Evolutionary conservation across 2,888 invertebrate species (phyloP), one percentile per base, ranked within the genome.

Genomic region (Anoncus sp.): DNA sequence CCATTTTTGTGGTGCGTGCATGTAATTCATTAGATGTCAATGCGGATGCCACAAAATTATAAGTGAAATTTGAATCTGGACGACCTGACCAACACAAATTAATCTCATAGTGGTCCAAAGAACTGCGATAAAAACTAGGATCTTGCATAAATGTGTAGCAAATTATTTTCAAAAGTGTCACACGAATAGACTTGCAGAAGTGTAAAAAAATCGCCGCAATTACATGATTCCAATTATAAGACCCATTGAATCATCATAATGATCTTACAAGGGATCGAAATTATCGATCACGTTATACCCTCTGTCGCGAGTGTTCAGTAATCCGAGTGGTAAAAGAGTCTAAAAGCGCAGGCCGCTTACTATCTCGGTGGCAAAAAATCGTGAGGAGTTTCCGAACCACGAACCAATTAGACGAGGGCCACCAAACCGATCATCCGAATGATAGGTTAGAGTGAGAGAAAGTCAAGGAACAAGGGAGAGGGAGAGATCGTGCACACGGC

Each of bases 391-490:
- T 75, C 38, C 65, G 73, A 81, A 57, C 45, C 14, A 59, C 70
- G 65, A 59, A 49, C 79, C 77, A 81, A 82, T 82, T 82, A 81
- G 75, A 76, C 67, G 71, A 77, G 69, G 67, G 49, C 67, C 74
- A 66, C 71, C 75, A 55, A 79, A 77, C 65, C 80, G 81, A 80
- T 81, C 81, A 79, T 82, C 76, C 78, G 79, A 80, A 82, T 81
- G 79, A 81, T 77, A 80, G 82, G 78, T 70, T 80, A 73, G 81
- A 73, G 76, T 66, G 72, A 60, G 66, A 75, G 18, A 63, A 65
- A 72, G 63, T 35, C 10, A 55, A 35, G 14, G 71, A 24, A 24
- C 38, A 31, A 72, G 51, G n/a, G 40, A 55, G 47, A 31, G 67
- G 22, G 55, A 53, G 24, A 77, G 27, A 67, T 71, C 70, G 70